Conservation (phyloP, 1,140 invertebrate species). For the Nasonia longicornis region DNA sequence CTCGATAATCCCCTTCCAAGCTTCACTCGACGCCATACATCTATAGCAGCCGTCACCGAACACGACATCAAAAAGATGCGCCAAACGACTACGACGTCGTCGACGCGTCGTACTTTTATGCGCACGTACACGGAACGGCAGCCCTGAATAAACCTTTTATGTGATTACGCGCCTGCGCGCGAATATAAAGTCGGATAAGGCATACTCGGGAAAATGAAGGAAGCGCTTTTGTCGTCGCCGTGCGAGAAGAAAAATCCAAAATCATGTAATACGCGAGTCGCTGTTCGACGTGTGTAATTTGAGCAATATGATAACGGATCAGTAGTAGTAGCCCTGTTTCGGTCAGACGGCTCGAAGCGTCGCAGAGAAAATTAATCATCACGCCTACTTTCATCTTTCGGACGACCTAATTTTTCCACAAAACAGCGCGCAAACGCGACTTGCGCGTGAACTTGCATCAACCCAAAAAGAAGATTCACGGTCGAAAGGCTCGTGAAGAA, state of each 20-base stretch:
- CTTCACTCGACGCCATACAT: not conserved
- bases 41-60: not conserved
- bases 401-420: not conserved
- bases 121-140: not conserved
- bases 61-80: constrained; percentile 28
- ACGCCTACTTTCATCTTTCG: not conserved
- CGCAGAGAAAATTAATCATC: constrained; percentile 16
- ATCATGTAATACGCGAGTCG: not conserved
- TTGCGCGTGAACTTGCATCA: not conserved
- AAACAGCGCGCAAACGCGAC: too few relatives aligned
- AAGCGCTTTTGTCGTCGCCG: not conserved
- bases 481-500: not conserved
- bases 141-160: constrained; percentile 30
- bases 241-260: not conserved
- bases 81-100: not conserved
- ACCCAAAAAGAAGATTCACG: constrained; percentile 9
- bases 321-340: not conserved
- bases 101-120: constrained; percentile 12
- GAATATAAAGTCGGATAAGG: constrained; percentile 29
- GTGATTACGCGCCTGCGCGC: constrained; percentile 27
- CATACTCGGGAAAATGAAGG: not conserved
- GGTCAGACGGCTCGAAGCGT: not conserved
- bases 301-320: too few relatives aligned
- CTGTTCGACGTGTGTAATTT: not conserved
- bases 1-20: too few relatives aligned